Base-by-base conservation (phyloP, 2,113 vertebrate genomes). In the Menidia beryllina region DNA sequence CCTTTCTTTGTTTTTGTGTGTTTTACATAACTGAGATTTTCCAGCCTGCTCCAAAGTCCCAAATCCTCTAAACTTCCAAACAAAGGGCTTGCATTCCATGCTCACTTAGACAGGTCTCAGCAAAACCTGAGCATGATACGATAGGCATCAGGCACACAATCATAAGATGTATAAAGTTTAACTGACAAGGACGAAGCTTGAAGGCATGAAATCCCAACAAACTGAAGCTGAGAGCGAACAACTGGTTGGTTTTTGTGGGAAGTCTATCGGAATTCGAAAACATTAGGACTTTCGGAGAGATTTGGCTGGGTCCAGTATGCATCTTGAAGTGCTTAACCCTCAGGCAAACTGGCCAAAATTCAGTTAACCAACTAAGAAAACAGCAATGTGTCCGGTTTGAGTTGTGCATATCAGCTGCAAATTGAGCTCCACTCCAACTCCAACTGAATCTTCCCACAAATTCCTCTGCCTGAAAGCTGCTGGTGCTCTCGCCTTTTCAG, bases 51-150 rank as follows among this genome's bases (percentile, higher is more conserved):
- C 41, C 4, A 27, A 59, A 54, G 25, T 12, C n/a, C 45, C 74
- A 74, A 85, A 79, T 81, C 77, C 67, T 34, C 41, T 77, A 60
- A 86, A 82, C 36, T 62, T 72, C 55, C 21, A 26, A 63, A 79
- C 71, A 81, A 58, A 55, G 45, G 51, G 64, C 51, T 77, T 82
- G 52, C 67, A 78, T 64, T 55, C 26, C 63, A 34, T n/a, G 5
- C 41, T 49, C 20, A 1, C 38, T 13, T 39, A 67, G 63, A 49
- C 60, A 69, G 2, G 47, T 62, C 56, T 56, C 45, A n/a, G 54
- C 57, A 74, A 62, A 38, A 59, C 27, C 17, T 20, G 27, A 61
- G 39, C 25, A 58, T 51, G 0, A 72, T 5, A 0, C 25, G 26
- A 0, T 60, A 30, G 54, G 53, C 14, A 52, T 12, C n/a, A n/a